Percentiles rank a stretch among this genome's conserved stretches.
Evolutionary conservation across 2,113 vertebrate species (phyloP).

Genomic region (Xenopus borealis): DNA sequence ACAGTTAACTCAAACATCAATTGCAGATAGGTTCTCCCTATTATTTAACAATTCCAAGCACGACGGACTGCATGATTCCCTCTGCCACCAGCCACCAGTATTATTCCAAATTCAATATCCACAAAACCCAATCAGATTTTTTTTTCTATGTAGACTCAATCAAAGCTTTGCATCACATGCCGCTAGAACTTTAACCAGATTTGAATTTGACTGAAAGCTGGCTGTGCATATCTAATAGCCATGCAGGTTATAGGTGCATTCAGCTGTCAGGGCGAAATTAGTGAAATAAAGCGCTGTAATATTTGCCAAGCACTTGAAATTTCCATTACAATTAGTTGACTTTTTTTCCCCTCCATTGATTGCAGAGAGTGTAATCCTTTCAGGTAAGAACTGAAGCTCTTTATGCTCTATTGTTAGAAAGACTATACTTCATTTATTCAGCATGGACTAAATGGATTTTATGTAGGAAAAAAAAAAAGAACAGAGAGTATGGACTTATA

Average conservation of each 20-base stretch:
- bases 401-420: constrained; percentile 18
- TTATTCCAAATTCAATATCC: too few species aligned
- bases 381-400: constrained; percentile 10
- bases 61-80: too few species aligned
- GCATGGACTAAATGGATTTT: constrained; percentile 20
- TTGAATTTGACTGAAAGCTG: too few species aligned
- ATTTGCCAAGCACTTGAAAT: background rate
- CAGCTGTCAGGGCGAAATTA: background rate
- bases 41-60: too few species aligned
- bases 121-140: too few species aligned
- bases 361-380: background rate
- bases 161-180: too few species aligned
- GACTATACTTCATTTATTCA: constrained; percentile 22
- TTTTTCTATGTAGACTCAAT: too few species aligned
- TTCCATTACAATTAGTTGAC: constrained; percentile 25
- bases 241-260: background rate
- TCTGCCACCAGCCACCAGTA: too few species aligned
- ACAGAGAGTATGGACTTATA: constrained; percentile 4
- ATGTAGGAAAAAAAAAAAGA: constrained; percentile 3
- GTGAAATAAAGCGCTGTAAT: background rate
- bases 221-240: too few species aligned
- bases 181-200: too few species aligned
- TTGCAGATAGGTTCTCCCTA: too few species aligned
- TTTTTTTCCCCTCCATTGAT: constrained; percentile 15
- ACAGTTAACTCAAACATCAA: too few species aligned